Conservation (phyloP, 2,888 invertebrate species). For the Melinaea marsaeus region DNA sequence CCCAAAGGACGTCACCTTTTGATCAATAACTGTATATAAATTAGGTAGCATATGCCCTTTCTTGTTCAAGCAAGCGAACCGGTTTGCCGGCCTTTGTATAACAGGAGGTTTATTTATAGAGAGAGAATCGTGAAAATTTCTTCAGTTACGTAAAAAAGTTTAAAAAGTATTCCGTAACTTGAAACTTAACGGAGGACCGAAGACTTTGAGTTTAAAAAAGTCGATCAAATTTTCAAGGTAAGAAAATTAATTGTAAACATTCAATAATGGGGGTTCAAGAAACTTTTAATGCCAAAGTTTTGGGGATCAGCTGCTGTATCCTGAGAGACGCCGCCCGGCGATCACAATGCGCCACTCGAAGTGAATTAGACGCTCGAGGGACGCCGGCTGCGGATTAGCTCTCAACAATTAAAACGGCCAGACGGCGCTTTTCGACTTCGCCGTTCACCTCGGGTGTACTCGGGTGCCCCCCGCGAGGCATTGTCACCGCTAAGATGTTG, state of each 20-base stretch:
- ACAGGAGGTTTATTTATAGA: conserved; percentile 43
- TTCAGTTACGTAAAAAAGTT: conserved; percentile 35
- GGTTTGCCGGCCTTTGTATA: conserved; percentile 62
- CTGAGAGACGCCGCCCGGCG: conserved; percentile 34
- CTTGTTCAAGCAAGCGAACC: conserved; percentile 64
- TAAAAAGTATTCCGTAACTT: conserved; percentile 25
- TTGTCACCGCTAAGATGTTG: conserved; percentile 49
- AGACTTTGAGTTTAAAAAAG: conserved; percentile 18
- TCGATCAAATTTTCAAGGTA: conserved; percentile 21
- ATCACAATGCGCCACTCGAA: conserved; percentile 60
- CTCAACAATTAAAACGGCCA: conserved; percentile 59
- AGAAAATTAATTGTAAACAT: conserved; percentile 27
- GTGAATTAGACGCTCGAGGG: conserved; percentile 63
- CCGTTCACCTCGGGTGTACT: conserved; percentile 45
- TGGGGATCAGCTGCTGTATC: conserved; percentile 47
- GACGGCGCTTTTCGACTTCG: conserved; percentile 46
- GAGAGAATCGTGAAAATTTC: conserved; percentile 39
- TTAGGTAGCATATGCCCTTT: conserved; percentile 75
- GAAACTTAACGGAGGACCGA: neutral
- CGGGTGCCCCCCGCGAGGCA: conserved; percentile 41
- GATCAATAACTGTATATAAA: conserved; percentile 78
- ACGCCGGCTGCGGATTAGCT: conserved; percentile 54
- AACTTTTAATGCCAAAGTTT: conserved; percentile 29
- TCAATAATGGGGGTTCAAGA: conserved; percentile 9
- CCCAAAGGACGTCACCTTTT: conserved; percentile 74